Conservation (phyloP, 2,797 vertebrate species). For the Rhabdophis nuchalis region DNA sequence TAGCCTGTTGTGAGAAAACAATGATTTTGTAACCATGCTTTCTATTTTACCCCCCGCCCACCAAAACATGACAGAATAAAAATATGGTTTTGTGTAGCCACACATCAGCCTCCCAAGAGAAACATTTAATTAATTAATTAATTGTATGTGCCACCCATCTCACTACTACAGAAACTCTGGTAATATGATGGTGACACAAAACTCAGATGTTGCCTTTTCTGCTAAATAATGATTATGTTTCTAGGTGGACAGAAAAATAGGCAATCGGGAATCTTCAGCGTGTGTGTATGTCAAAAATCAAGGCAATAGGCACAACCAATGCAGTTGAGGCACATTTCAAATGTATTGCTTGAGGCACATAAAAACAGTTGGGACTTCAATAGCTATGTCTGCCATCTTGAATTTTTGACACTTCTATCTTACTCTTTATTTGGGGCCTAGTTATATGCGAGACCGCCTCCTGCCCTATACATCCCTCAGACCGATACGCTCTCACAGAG, state of each 20-base stretch:
- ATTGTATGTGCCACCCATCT: neutral
- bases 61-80: neutral
- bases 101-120: neutral
- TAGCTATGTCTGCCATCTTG: neutral
- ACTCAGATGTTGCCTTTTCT: neutral
- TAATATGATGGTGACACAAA: neutral
- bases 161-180: neutral
- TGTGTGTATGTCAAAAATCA: neutral
- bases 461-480: too few species aligned
- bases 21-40: neutral
- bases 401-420: neutral
- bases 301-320: neutral
- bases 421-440: too few species aligned
- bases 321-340: neutral
- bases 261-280: neutral
- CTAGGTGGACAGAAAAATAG: neutral
- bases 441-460: too few species aligned
- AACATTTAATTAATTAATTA: neutral
- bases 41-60: slow-evolving; percentile 3
- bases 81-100: neutral
- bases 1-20: neutral
- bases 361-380: neutral
- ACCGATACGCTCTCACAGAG: too few species aligned
- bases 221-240: neutral
- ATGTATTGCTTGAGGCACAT: neutral